Percentiles rank a stretch among this genome's conserved stretches.
Conservation (phyloP, 2,888 invertebrate species). For the Protophormia terraenovae region DNA sequence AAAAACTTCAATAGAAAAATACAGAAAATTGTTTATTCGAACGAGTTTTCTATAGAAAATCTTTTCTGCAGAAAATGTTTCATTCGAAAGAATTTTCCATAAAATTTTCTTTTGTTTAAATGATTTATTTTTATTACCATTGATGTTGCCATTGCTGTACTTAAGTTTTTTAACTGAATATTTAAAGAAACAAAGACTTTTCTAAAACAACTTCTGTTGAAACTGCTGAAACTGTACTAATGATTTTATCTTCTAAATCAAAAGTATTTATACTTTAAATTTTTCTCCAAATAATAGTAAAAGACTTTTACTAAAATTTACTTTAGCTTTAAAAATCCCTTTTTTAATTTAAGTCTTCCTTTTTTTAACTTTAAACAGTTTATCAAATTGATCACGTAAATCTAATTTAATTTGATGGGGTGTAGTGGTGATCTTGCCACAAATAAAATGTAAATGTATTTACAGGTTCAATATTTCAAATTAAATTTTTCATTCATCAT, state of each 20-base stretch:
- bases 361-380: not conserved
- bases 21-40: too few relatives aligned
- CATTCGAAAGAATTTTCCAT: too few relatives aligned
- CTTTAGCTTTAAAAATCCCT: slow-evolving; percentile 40
- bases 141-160: slow-evolving; percentile 51
- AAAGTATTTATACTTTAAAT: slow-evolving; percentile 55
- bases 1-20: not conserved
- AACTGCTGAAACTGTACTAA: slow-evolving; percentile 50
- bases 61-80: not conserved
- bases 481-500: too few relatives aligned
- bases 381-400: slow-evolving; percentile 60
- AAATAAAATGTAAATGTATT: slow-evolving; percentile 9
- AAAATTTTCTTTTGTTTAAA: not conserved
- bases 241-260: slow-evolving; percentile 39
- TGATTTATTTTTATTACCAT: slow-evolving; percentile 39
- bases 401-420: slow-evolving; percentile 38
- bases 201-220: slow-evolving; percentile 30
- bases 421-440: not conserved
- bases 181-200: not conserved
- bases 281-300: slow-evolving; percentile 20
- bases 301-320: slow-evolving; percentile 38
- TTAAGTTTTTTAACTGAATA: slow-evolving; percentile 36
- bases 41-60: not conserved
- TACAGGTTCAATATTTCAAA: not conserved
- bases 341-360: not conserved